A percentile compares a stretch with the other conserved stretches of the same genome.
Conservation (phyloP, 2,797 vertebrate genomes). For the Neosalanx taihuensis region DNA sequence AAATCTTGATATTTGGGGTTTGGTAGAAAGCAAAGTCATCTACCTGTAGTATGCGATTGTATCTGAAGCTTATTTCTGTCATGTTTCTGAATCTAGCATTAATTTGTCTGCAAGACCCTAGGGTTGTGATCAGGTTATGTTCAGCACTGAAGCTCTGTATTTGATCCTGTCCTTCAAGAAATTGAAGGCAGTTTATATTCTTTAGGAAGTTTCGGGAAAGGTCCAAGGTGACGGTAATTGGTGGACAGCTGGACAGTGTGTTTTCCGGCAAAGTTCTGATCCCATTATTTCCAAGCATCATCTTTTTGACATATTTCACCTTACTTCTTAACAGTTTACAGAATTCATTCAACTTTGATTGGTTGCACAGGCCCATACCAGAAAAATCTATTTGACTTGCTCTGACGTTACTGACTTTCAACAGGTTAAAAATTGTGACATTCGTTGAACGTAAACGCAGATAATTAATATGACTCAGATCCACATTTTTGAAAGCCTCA, state of each 20-base stretch:
- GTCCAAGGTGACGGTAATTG: conserved; percentile 54
- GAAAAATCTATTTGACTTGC: conserved; percentile 64
- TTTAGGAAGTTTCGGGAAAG: conserved; percentile 63
- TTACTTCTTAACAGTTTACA: conserved; percentile 54
- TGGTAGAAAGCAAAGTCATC: conserved; percentile 57
- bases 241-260: conserved; percentile 57
- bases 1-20: conserved; percentile 54
- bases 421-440: conserved; percentile 56
- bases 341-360: conserved; percentile 31
- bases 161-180: conserved; percentile 53
- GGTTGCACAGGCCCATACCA: conserved; percentile 51
- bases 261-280: conserved; percentile 31
- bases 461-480: conserved; percentile 53
- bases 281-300: conserved; percentile 53
- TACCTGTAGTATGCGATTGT: conserved; percentile 72
- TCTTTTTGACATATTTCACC: conserved; percentile 16
- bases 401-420: conserved; percentile 58
- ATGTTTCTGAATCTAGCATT: conserved; percentile 9
- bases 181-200: conserved; percentile 43
- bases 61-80: conserved; percentile 63
- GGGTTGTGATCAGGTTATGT: conserved; percentile 58
- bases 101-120: conserved; percentile 38
- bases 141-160: conserved; percentile 54
- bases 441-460: conserved; percentile 61
- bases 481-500: conserved; percentile 56